A percentile compares a stretch with the other conserved stretches of the same genome.
These are phyloP conservation scores for Sminthopsis crassicaudata DNA, from an alignment of 2,113 vertebrate genomes.

Conservation along the genomic window DNA sequence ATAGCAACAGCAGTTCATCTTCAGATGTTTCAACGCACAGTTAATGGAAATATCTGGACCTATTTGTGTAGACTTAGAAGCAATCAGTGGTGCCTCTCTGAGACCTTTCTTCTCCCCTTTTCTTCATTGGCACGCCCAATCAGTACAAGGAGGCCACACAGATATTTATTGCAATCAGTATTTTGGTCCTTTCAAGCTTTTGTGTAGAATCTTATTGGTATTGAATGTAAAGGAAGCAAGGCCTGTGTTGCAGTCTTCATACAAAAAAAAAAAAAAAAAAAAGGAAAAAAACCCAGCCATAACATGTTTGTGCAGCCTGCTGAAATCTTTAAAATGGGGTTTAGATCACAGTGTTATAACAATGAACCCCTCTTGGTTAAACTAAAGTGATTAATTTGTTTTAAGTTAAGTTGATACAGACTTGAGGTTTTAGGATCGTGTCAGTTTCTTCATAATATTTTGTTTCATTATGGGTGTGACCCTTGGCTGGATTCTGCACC, in stretches of 20 bases:
- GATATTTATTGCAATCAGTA: slow-evolving; percentile 89
- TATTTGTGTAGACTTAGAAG: slow-evolving; percentile 79
- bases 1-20: slow-evolving; percentile 98
- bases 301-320: slow-evolving; percentile 75
- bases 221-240: slow-evolving; percentile 88
- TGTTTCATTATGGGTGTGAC: neutral
- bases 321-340: slow-evolving; percentile 71
- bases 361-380: slow-evolving; percentile 47
- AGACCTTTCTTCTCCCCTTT: slow-evolving; percentile 79
- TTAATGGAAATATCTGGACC: slow-evolving; percentile 85
- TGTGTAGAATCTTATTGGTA: slow-evolving; percentile 85
- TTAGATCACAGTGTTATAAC: slow-evolving; percentile 64
- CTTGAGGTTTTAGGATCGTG: slow-evolving; percentile 62
- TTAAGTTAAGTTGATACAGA: slow-evolving; percentile 53
- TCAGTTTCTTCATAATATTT: slow-evolving; percentile 26
- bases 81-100: slow-evolving; percentile 83
- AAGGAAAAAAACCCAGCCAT: slow-evolving; percentile 79
- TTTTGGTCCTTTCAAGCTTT: slow-evolving; percentile 88
- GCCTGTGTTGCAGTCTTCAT: slow-evolving; percentile 81
- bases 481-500: neutral
- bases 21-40: slow-evolving; percentile 98
- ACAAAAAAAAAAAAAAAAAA: slow-evolving; percentile 62
- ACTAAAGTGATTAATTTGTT: slow-evolving; percentile 65
- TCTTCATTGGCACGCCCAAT: slow-evolving; percentile 73
- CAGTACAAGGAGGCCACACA: slow-evolving; percentile 81